Percentiles rank a stretch among this genome's conserved stretches.
Conservation (phyloP, 1,140 invertebrate genomes). For the Lutraria rhynchaena region DNA sequence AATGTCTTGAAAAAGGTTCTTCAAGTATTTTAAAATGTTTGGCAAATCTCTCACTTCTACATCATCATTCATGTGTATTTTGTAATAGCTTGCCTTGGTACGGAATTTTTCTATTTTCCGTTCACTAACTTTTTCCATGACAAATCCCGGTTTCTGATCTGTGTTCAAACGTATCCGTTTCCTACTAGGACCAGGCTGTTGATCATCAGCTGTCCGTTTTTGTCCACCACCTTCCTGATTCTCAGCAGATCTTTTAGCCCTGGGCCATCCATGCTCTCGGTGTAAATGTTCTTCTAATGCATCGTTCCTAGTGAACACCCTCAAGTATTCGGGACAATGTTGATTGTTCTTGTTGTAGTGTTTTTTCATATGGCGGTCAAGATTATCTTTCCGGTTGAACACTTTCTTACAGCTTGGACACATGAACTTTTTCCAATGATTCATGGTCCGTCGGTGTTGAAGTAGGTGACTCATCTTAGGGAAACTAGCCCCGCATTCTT, state of each 20-base stretch:
- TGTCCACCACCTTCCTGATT: not conserved
- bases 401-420: slow-evolving; percentile 48
- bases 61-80: slow-evolving; percentile 45
- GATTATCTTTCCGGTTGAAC: slow-evolving; percentile 53
- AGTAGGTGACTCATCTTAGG: slow-evolving; percentile 6
- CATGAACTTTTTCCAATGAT: slow-evolving; percentile 18
- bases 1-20: slow-evolving; percentile 41
- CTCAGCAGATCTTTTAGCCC: not conserved
- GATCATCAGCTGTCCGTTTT: not conserved
- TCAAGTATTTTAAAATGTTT: slow-evolving; percentile 44
- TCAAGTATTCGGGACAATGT: too few relatives aligned
- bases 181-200: too few relatives aligned
- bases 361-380: slow-evolving; percentile 37
- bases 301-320: slow-evolving; percentile 52
- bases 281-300: slow-evolving; percentile 37
- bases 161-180: not conserved
- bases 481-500: not conserved
- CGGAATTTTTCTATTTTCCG: slow-evolving; percentile 47
- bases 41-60: slow-evolving; percentile 48
- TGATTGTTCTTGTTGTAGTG: slow-evolving; percentile 31
- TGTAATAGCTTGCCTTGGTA: slow-evolving; percentile 48
- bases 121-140: slow-evolving; percentile 14
- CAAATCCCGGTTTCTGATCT: slow-evolving; percentile 1
- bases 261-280: slow-evolving; percentile 26
- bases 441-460: slow-evolving; percentile 29